These are phyloP conservation scores for Rhinichthys osculus DNA, from an alignment of 2,797 vertebrate genomes.

Conservation along the genomic window DNA sequence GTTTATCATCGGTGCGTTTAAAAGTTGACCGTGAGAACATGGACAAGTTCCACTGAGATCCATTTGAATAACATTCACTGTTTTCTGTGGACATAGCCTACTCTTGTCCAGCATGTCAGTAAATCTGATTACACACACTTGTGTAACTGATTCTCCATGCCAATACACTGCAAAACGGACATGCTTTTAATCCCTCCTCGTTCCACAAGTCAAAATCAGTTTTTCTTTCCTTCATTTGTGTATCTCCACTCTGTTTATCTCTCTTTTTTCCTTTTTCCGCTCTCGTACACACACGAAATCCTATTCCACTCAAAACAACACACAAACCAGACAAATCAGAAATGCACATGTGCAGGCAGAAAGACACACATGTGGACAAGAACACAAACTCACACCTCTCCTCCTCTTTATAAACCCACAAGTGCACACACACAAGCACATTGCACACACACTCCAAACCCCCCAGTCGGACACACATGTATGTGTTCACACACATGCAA, in stretches of 20 bases:
- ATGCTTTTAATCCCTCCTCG: constrained; percentile 29
- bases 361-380: constrained; percentile 60
- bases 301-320: constrained; percentile 68
- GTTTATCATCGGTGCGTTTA: constrained; percentile 6
- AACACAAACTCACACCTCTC: constrained; percentile 51
- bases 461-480: constrained; percentile 50
- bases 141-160: constrained; percentile 37
- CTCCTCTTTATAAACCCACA: constrained; percentile 33
- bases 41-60: neutral
- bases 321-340: constrained; percentile 69
- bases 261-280: constrained; percentile 38
- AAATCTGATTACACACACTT: constrained; percentile 28
- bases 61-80: neutral
- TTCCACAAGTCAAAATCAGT: constrained; percentile 40
- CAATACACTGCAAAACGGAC: constrained; percentile 32
- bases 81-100: constrained; percentile 6
- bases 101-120: constrained; percentile 24
- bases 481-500: constrained; percentile 50
- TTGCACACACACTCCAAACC: neutral
- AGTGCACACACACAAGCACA: constrained; percentile 18
- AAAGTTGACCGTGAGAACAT: neutral
- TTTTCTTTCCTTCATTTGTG: constrained; percentile 31
- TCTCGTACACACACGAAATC: constrained; percentile 31
- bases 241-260: constrained; percentile 34
- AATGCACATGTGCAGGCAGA: constrained; percentile 67